Evolutionary conservation across 2,113 vertebrate species (phyloP), one percentile per base, ranked within the genome.

Genomic region (Coregonus clupeaformis): DNA sequence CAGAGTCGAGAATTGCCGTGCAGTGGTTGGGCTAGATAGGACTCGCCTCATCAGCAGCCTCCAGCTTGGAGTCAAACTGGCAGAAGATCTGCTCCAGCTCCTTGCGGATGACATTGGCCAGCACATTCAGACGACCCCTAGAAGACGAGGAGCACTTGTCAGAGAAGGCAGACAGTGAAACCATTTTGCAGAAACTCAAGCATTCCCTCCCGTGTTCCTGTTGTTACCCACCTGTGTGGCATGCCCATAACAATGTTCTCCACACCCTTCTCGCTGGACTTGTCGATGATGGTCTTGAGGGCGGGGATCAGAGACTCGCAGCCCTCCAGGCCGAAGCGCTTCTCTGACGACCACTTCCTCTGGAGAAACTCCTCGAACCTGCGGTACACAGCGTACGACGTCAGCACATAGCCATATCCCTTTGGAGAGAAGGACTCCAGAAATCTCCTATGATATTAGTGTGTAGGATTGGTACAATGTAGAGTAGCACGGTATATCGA

Each of bases 361-460:
- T 98, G 97, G 49, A 99, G 94, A 81, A 98, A 99, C 88, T 99
- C 98, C 89, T 99, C 97, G 81, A 99, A 99, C 90, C 98, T 99
- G 75, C 9, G 62, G 47, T 29, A 57, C 49, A 72, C 30, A 36
- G 30, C 29, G 4, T 11, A 72, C 20, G 57, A 20, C 14, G 18
- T 32, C 64, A 66, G 29, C 27, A 20, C 64, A 29, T 14, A 18
- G 29, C 16, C 9, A 3, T 9, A 42, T 67, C 29, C 30, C 4
- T 49, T 49, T 49, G 14, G 47, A 49, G 47, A 49, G 45, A 14
- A 14, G 2, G 47, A 49, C 47, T 49, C 9, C 11, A 14, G 47
- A 49, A 49, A 49, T 36, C 32, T 36, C 32, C 6, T 6, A 5
- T 32, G 30, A 32, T 32, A 32, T 32, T 32, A 32, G 30, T 32